Base-by-base conservation (phyloP, 2,113 vertebrate genomes). In the Dromaius novaehollandiae region DNA sequence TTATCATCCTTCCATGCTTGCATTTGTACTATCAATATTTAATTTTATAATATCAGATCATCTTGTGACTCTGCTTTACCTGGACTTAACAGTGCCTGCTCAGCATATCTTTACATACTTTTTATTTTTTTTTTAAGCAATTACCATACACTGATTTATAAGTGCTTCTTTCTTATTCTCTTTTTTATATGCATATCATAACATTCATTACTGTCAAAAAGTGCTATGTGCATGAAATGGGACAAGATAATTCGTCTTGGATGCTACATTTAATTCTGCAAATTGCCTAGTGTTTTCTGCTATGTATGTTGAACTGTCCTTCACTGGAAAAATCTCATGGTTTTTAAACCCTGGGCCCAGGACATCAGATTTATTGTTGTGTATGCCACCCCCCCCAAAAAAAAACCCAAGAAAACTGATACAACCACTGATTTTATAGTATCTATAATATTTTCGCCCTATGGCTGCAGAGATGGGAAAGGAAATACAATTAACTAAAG, bases 21-120 rank as follows among this genome's bases (percentile, higher is more conserved):
- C 22, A 32, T 84, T 74, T 95, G 11, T 56, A n/a, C 53, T 93
- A 93, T 86, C 88, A 12, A 66, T 95, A 81, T 65, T 75, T 90
- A 82, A 93, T 90, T 81, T 93, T 75, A 9, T 53, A 70, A 63
- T 83, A 92, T 55, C 24, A 88, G 28, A 83, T 79, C 9, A 91
- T 63, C 87, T 87, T 88, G n/a, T 85, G 48, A 82, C 65, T 86
- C 7, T 21, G 8, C 80, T 95, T 85, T 55, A 84, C 36, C 66
- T 69, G 28, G 22, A 46, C 30, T 94, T 82, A 17, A 28, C 46
- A 61, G 48, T 83, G 64, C 18, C 83, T 83, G 19, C 26, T 73
- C 12, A 11, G 58, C 14, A 38, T 61, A 82, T 42, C 28, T 78
- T 66, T 60, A 75, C 42, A 65, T 11, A 32, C 2, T 88, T 70